Base-by-base conservation (phyloP, 2,888 invertebrate genomes). In the Lepas anatifera region DNA sequence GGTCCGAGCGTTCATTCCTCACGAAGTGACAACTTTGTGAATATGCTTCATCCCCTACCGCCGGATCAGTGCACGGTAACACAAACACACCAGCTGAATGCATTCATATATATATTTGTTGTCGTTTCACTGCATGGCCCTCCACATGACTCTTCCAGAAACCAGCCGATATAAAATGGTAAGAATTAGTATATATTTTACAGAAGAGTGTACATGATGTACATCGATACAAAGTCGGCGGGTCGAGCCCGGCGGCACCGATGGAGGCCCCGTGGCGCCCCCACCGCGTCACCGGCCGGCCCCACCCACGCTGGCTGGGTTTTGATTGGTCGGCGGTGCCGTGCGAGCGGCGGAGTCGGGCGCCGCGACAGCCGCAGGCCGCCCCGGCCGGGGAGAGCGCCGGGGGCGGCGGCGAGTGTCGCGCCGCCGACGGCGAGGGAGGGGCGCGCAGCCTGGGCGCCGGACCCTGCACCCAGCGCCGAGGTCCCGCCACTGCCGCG, bases 181-280 rank as follows among this genome's bases (percentile, higher is more conserved):
- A 58, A 58, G 58, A 58, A 58, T 58, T 58, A 58, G 58, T 58
- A 58, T 58, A 58, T 58, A 58, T 58, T 58, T 58, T 58, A 58
- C 58, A 58, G 58, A 13, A 58, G 58, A 52, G 58, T 58, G 58
- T 58, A 58, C 58, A 27, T 32, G 58, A 58, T 58, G 58, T 58
- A 58, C 58, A 58, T 58, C 58, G 32, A 58, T 58, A 58, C 58
- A 58, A 58, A 58, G 58, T 58, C 52, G 29, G 13, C 52, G 4
- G 29, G 16, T 2, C 52, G 52, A 16, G 13, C 52, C 13, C 27
- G 16, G 58, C 27, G 32, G 32, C 58, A 32, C 52, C 52, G n/a
- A n/a, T n/a, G n/a, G n/a, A n/a, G n/a, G n/a, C n/a, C n/a, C n/a
- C n/a, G n/a, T 50, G 52, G 52, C 16, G 41, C 16, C 41, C 52